Evolutionary conservation across 2,888 invertebrate genomes (phyloP), one percentile per base, ranked within the genome.

Genomic region (Stegophylla sp.): DNA sequence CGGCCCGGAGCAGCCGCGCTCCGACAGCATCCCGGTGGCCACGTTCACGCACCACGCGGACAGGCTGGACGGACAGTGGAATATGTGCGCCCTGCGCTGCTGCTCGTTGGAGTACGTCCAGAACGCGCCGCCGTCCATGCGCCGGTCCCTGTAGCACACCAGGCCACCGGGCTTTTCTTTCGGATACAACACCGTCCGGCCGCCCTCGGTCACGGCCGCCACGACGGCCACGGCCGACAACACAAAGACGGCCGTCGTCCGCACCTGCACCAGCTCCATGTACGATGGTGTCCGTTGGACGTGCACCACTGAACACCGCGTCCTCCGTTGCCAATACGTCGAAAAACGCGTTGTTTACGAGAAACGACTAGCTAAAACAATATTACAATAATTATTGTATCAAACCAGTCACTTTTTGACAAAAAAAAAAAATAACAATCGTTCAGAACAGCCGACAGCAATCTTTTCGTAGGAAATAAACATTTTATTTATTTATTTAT

Each of bases 1-100:
- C 59, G 79, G 79, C 20, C 79, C 79, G 48, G 79, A 79, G 63
- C 79, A 79, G 23, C 79, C 79, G 71, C 79, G 79, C 0, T 48
- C 79, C 51, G 79, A 71, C 48, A 41, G n/a, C 59, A 1, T 12
- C 41, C 79, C 79, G 48, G 79, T 79, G 17, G 15, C 7, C 23
- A 71, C 61, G 48, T 61, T 79, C 48, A 79, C 79, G 69, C 79
- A 79, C 61, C 67, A 79, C 59, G 79, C 61, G 15, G 79, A 79
- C 79, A 79, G 45, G 26, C 79, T 79, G 61, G 79, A 79, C 64
- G 75, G 75, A 66, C 75, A 79, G 79, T 79, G 79, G 79, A 41
- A 79, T 7, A 69, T 20, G 79, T 71, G 13, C 51, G 23, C 17
- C 61, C 79, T 26, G 34, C 79, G 79, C 9, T 79, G 59, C 23